Base-by-base conservation (phyloP, 1,140 invertebrate genomes). In the Drosophila triauraria region DNA sequence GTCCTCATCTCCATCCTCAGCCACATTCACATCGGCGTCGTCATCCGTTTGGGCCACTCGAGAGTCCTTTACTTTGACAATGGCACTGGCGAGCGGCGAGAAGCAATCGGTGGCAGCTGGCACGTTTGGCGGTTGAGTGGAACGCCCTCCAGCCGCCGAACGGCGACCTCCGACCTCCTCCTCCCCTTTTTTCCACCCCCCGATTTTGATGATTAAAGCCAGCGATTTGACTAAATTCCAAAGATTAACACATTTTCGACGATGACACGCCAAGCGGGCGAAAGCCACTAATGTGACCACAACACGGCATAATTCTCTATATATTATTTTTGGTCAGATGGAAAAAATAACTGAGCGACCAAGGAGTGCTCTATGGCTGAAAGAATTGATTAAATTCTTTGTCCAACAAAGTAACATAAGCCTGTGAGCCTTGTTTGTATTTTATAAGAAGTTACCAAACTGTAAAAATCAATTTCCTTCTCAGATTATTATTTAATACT, bases 231-330 rank as follows among this genome's bases (percentile, higher is more conserved):
- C 81, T 87, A 77, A 88, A 84, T 80, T 87, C 68, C 61, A 68
- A 53, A 83, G 84, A 83, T 87, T 87, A 87, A 87, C 83, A 87
- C 83, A 87, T 87, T 87, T 84, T 83, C 53, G 44, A 60, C 75
- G 64, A 86, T 84, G 82, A 86, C 82, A 87, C 80, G 85, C 57
- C 40, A 74, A 15, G 44, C 38, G 9, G 56, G n/a, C 38, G 54
- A 35, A 38, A 20, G 54, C 8, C 27, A 23, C 42, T 86, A 86
- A 86, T 86, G 83, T 70, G 80, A 48, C 42, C 67, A 44, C 17
- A 46, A 57, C 83, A 86, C 83, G 83, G 42, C 63, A 77, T 58
- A 12, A 27, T 15, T 44, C 43, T 30, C n/a, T 30, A 42, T 61
- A 78, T 58, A 43, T 4, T 35, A 32, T 47, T 46, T 30, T 23